A percentile compares a stretch with the other conserved stretches of the same genome.
phyloP scores from a whole-genome alignment of 2,113 vertebrate species.

The Leuciscus idus region DNA sequence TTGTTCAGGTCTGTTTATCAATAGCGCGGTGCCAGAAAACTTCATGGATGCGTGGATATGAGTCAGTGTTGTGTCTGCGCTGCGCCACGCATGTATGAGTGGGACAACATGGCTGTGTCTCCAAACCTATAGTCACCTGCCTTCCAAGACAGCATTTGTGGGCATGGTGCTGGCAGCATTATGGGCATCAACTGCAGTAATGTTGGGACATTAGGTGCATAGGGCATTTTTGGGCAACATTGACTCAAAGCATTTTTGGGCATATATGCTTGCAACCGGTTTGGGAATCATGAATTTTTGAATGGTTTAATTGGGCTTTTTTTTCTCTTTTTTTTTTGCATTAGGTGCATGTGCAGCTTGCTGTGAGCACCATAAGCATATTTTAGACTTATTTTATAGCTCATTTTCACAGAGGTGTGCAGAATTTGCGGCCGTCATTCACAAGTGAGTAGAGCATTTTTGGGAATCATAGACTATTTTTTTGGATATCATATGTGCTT shows the following conservation, averaged over 20 bases:
- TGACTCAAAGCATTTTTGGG: neutral
- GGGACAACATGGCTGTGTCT: constrained; percentile 3
- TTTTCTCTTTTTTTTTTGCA: neutral
- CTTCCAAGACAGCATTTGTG: constrained; percentile 11
- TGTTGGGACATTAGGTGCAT: neutral
- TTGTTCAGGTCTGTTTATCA: constrained; percentile 5
- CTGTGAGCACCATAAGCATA: neutral
- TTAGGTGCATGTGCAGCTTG: neutral
- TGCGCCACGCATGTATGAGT: constrained; percentile 26
- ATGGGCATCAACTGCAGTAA: neutral
- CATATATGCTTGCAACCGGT: neutral
- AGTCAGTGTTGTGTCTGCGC: constrained; percentile 47
- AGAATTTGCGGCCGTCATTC: too few species aligned
- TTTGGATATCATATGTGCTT: neutral
- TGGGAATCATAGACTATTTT: neutral
- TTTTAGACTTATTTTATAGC: neutral
- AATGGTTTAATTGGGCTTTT: too few species aligned
- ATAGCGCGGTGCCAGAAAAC: constrained; percentile 14
- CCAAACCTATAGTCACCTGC: constrained; percentile 2
- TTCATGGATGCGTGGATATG: constrained; percentile 37
- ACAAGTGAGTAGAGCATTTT: neutral
- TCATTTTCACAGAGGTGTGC: neutral
- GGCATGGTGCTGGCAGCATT: neutral
- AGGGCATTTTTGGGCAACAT: neutral
- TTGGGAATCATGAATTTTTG: neutral